These are phyloP conservation scores for Taphrorychus bicolor DNA, from an alignment of 2,888 invertebrate genomes.

Conservation along the genomic window DNA sequence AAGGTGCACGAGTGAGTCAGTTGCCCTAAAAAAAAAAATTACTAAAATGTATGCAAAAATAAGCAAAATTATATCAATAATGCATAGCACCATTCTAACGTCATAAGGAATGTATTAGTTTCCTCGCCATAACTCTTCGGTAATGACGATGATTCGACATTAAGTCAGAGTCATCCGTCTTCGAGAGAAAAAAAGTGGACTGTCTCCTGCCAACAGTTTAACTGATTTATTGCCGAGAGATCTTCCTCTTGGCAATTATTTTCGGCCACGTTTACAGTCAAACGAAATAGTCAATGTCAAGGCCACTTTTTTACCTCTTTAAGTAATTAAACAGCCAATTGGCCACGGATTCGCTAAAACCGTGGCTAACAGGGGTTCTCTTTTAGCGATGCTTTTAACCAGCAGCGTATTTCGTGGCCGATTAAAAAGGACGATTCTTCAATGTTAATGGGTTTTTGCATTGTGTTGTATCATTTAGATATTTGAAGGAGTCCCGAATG, in stretches of 20 bases:
- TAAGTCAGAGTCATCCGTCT: not conserved
- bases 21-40: not conserved
- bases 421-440: not conserved
- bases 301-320: conserved; percentile 22
- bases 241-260: conserved; percentile 12
- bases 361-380: conserved; percentile 7
- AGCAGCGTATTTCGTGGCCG: not conserved
- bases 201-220: not conserved
- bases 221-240: conserved; percentile 13
- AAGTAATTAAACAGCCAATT: conserved; percentile 27
- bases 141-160: not conserved
- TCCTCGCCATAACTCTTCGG: not conserved
- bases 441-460: conserved; percentile 4
- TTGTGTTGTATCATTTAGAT: not conserved
- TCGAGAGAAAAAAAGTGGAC: not conserved
- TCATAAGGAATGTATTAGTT: not conserved
- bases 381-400: conserved; percentile 4
- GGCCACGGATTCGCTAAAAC: conserved; percentile 20
- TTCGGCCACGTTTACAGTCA: conserved; percentile 8
- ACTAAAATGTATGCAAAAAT: no score
- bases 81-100: not conserved
- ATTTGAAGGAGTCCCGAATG: not conserved
- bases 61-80: not conserved
- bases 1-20: not conserved
- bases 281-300: conserved; percentile 23